phyloP scores from a whole-genome alignment of 2,113 vertebrate genomes.

The Muntiacus reevesi region DNA sequence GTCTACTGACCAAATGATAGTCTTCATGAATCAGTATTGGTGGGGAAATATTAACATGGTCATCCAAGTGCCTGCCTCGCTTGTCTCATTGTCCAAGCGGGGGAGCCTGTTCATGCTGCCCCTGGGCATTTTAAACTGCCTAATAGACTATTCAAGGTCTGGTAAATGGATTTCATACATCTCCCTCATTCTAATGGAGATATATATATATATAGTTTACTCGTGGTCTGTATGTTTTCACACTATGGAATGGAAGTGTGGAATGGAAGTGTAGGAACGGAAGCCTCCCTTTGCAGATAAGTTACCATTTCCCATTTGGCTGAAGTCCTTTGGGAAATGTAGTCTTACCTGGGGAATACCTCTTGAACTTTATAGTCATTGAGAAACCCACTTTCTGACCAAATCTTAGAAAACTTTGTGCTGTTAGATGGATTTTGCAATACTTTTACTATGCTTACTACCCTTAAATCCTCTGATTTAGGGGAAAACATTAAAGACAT shows the following conservation, averaged over 20 bases:
- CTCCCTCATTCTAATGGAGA: background rate
- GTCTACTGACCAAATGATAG: background rate
- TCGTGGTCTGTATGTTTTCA: background rate
- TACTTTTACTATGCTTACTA: background rate
- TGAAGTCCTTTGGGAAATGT: background rate
- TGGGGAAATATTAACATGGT: background rate
- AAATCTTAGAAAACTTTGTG: background rate
- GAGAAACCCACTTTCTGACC: background rate
- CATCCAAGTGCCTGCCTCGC: background rate
- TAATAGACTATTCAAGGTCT: background rate
- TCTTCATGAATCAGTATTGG: background rate
- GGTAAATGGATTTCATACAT: background rate
- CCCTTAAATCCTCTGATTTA: background rate
- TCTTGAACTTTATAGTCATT: background rate
- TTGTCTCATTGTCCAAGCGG: background rate
- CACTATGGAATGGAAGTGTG: background rate
- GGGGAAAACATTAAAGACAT: background rate
- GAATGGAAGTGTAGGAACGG: background rate
- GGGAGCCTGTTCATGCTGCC: background rate
- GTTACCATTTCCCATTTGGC: background rate
- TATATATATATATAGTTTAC: background rate
- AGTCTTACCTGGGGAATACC: background rate
- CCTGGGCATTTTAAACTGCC: background rate
- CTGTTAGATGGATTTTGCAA: background rate
- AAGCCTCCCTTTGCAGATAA: background rate